Evolutionary conservation across 2,888 invertebrate genomes (phyloP).

Genomic region (Diachrysia chrysitis): DNA sequence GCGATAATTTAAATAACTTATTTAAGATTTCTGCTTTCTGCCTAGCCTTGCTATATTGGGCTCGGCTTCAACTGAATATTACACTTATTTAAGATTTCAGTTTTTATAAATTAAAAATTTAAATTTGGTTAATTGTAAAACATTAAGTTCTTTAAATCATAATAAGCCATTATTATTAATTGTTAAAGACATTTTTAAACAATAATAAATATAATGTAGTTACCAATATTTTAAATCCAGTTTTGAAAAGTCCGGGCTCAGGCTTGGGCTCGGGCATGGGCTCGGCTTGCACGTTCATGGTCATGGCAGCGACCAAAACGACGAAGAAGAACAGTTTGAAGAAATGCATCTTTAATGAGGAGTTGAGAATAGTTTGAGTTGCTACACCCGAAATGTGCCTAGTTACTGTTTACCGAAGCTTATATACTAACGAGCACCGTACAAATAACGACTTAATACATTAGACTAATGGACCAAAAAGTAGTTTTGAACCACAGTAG

Average conservation of each 20-base stretch:
- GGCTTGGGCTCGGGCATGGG: neutral
- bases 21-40: too few species aligned
- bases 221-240: neutral
- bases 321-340: slow-evolving; percentile 3
- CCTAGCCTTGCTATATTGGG: too few species aligned
- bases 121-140: too few species aligned
- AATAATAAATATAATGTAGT: neutral
- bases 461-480: neutral
- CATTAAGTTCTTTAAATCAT: too few species aligned
- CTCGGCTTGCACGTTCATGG: neutral
- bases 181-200: too few species aligned
- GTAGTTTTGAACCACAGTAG: slow-evolving; percentile 10
- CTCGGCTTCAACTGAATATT: too few species aligned
- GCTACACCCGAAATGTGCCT: neutral
- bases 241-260: neutral
- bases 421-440: slow-evolving; percentile 6
- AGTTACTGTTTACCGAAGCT: neutral
- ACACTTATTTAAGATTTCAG: too few species aligned
- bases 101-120: too few species aligned
- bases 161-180: too few species aligned
- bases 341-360: slow-evolving; percentile 3
- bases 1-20: too few species aligned
- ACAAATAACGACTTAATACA: slow-evolving; percentile 7
- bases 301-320: neutral
- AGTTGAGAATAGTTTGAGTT: neutral